These are phyloP conservation scores for Eugnorisma glareosa DNA, from an alignment of 2,888 invertebrate species.

Conservation along the genomic window DNA sequence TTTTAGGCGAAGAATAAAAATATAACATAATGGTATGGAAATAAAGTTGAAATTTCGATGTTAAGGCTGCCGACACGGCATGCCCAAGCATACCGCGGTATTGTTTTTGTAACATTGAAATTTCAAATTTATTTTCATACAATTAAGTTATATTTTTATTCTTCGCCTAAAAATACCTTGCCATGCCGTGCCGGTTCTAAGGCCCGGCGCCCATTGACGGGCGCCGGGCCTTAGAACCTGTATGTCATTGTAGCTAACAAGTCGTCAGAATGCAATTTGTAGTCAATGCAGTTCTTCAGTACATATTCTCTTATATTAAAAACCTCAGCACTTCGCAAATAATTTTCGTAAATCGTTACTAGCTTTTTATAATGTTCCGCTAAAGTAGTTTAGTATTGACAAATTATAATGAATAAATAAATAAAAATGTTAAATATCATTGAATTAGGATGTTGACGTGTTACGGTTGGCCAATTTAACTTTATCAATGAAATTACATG, in stretches of 20 bases:
- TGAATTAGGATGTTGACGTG: conserved; percentile 69
- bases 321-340: conserved; percentile 76
- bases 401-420: conserved; percentile 68
- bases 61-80: too few species aligned
- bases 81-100: too few species aligned
- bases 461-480: conserved; percentile 64
- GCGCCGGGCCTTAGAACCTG: too few species aligned
- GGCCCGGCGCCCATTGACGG: too few species aligned
- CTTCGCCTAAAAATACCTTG: too few species aligned
- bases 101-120: too few species aligned
- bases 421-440: conserved; percentile 72
- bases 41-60: too few species aligned
- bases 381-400: conserved; percentile 79
- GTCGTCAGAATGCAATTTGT: background rate
- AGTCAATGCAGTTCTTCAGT: background rate
- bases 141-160: too few species aligned
- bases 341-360: conserved; percentile 81
- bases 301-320: conserved; percentile 17
- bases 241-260: background rate
- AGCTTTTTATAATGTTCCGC: conserved; percentile 86
- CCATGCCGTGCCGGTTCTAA: too few species aligned
- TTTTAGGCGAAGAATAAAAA: too few species aligned
- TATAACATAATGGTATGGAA: too few species aligned
- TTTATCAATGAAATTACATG: conserved; percentile 62
- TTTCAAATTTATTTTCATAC: too few species aligned